Evolutionary conservation across 2,888 invertebrate species (phyloP).

Genomic region (Callinectes sapidus): DNA sequence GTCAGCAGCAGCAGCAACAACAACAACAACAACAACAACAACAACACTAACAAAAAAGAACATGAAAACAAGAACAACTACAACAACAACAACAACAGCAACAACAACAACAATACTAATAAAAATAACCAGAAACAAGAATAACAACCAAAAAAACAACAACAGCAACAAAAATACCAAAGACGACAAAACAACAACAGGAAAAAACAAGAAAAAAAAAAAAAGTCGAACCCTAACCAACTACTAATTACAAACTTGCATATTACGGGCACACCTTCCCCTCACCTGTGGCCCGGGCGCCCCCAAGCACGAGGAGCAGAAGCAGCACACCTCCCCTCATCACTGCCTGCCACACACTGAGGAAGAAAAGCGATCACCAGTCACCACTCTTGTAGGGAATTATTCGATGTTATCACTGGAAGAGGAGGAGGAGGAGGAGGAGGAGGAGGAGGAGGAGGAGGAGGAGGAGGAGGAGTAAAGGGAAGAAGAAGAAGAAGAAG

Average conservation of each 20-base stretch:
- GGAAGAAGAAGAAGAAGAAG: background rate
- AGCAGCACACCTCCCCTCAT: background rate
- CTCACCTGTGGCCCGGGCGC: background rate
- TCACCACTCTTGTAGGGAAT: background rate
- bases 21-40: background rate
- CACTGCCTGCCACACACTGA: background rate
- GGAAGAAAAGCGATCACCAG: background rate
- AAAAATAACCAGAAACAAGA: background rate
- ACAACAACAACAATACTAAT: background rate
- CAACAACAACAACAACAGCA: background rate
- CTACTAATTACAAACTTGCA: background rate
- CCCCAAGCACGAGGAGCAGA: background rate
- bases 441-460: background rate
- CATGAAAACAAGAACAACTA: background rate
- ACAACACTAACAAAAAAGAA: background rate
- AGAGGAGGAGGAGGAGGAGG: background rate
- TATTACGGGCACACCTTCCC: background rate
- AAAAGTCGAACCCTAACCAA: too few relatives aligned
- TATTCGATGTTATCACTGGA: background rate
- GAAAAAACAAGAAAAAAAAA: too few relatives aligned
- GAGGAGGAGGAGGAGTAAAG: background rate
- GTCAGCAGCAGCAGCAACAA: background rate
- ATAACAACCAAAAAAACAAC: background rate
- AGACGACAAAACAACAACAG: background rate
- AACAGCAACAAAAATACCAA: background rate